A percentile compares a stretch with the other conserved stretches of the same genome.
Conservation (phyloP, 2,888 invertebrate genomes). For the Eupithecia vulgata region DNA sequence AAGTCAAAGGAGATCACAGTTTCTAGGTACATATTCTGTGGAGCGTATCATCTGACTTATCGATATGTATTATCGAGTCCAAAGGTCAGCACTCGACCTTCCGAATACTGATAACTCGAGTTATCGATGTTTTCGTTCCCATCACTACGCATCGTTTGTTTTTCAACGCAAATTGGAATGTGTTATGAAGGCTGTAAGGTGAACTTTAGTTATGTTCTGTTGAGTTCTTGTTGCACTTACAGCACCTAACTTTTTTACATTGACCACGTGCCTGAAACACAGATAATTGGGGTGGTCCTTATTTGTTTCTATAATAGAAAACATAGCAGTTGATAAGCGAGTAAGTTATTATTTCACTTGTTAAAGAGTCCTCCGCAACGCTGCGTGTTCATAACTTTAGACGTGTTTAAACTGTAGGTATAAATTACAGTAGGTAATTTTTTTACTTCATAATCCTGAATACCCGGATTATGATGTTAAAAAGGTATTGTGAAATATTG, state of each 20-base stretch:
- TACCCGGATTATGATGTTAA: too few species aligned
- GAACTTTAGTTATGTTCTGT: not conserved
- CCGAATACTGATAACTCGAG: slow-evolving; percentile 51
- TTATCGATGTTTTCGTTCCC: slow-evolving; percentile 46
- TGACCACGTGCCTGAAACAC: not conserved
- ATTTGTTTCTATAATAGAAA: not conserved
- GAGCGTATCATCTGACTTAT: slow-evolving; percentile 4
- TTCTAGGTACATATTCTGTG: slow-evolving; percentile 1
- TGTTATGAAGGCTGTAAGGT: not conserved
- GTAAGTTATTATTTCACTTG: too few species aligned
- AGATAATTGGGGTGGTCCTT: not conserved
- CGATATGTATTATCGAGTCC: slow-evolving; percentile 43
- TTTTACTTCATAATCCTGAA: too few species aligned
- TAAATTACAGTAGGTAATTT: too few species aligned
- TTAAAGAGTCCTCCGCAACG: too few species aligned
- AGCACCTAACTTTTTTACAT: not conserved
- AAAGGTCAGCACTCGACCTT: slow-evolving; percentile 57
- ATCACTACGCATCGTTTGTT: slow-evolving; percentile 21
- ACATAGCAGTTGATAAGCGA: too few species aligned
- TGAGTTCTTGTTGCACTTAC: not conserved
- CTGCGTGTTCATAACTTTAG: too few species aligned
- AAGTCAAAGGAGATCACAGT: slow-evolving; percentile 2
- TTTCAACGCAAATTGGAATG: slow-evolving; percentile 9
- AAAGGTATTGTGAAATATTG: too few species aligned
- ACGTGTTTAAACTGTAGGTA: too few species aligned